These are phyloP conservation scores for Copsychus sechellarum DNA, from an alignment of 2,113 vertebrate genomes.

Conservation along the genomic window DNA sequence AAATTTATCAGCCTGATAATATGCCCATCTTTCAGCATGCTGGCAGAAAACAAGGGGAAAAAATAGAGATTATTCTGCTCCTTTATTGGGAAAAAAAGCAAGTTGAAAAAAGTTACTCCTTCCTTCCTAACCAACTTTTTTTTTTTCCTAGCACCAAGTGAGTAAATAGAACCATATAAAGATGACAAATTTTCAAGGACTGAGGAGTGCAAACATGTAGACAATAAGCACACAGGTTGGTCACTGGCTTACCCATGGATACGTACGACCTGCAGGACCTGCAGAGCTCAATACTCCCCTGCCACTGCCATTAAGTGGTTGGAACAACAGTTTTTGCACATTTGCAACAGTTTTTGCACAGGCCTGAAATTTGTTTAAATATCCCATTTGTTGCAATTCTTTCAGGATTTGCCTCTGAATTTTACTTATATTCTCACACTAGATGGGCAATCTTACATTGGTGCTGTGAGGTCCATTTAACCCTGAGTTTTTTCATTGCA, in stretches of 20 bases:
- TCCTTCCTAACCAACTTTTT: neutral
- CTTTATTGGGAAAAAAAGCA: neutral
- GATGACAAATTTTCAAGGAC: neutral
- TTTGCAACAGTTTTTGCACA: neutral
- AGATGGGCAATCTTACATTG: neutral
- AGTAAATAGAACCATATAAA: neutral
- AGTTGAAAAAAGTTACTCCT: neutral
- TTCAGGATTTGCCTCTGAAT: neutral
- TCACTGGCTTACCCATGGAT: neutral
- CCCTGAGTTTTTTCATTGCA: neutral
- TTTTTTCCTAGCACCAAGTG: neutral
- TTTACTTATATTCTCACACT: neutral
- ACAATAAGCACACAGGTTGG: neutral
- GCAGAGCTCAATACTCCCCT: neutral
- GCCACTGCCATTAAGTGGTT: neutral
- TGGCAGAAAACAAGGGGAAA: neutral
- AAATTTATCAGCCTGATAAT: constrained; percentile 30
- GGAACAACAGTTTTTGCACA: neutral
- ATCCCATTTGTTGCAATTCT: neutral
- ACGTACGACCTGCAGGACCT: fast-evolving
- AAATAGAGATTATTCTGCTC: neutral
- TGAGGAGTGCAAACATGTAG: neutral
- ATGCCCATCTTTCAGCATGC: neutral
- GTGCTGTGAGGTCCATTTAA: neutral
- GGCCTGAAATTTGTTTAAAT: neutral